phyloP scores from a whole-genome alignment of 2,888 invertebrate genomes.

The Priocnemis perturbator region DNA sequence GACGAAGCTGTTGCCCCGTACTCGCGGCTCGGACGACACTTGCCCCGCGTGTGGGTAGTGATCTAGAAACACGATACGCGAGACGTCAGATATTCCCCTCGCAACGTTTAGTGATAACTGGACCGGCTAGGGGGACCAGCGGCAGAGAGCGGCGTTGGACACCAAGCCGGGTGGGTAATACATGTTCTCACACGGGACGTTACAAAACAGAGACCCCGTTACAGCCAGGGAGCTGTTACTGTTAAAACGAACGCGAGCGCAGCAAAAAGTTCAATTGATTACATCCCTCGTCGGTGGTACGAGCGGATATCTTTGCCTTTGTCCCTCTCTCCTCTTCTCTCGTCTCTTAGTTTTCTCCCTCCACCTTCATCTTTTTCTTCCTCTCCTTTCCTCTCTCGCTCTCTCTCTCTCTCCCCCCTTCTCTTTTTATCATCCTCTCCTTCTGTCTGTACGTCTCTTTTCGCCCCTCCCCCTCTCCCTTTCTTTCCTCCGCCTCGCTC shows the following conservation, averaged over 20 bases:
- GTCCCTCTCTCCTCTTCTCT: slow-evolving; percentile 27
- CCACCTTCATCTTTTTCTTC: background rate
- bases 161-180: slow-evolving; percentile 37
- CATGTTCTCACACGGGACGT: slow-evolving; percentile 54
- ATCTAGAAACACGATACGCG: too few species aligned
- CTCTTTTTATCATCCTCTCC: too few species aligned
- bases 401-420: background rate
- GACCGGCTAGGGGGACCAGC: background rate
- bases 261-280: slow-evolving; percentile 61
- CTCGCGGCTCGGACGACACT: too few species aligned
- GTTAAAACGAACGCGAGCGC: slow-evolving; percentile 52
- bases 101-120: slow-evolving; percentile 4
- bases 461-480: background rate
- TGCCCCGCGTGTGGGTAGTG: too few species aligned
- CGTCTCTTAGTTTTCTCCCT: slow-evolving; percentile 21
- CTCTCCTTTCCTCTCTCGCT: background rate
- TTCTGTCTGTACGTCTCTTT: background rate
- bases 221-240: slow-evolving; percentile 49
- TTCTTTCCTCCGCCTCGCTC: slow-evolving; percentile 18
- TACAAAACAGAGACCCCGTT: slow-evolving; percentile 60
- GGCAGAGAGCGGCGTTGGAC: background rate
- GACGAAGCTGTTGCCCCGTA: too few species aligned
- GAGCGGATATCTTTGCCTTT: slow-evolving; percentile 31
- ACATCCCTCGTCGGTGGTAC: slow-evolving; percentile 51
- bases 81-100: too few species aligned